A percentile compares a stretch with the other conserved stretches of the same genome.
Evolutionary conservation across 2,797 vertebrate genomes (phyloP).

Genomic region (Huso huso): DNA sequence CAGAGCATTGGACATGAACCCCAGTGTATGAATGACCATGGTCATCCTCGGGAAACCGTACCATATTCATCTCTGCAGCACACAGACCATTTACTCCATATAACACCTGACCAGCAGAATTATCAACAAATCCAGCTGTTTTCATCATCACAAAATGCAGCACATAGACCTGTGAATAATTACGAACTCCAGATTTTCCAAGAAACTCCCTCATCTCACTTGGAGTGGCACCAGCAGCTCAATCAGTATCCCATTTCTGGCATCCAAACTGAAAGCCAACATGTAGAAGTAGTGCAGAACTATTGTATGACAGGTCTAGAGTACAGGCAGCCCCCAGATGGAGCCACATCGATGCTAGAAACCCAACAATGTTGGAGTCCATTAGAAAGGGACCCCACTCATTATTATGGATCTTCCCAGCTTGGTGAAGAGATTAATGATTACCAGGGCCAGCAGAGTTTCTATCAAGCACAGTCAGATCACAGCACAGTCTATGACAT

Average conservation of each 20-base stretch:
- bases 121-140: slow-evolving; percentile 31
- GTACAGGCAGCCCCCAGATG: slow-evolving; percentile 30
- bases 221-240: slow-evolving; percentile 55
- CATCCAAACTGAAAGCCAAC: neutral
- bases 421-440: slow-evolving; percentile 32
- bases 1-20: neutral
- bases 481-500: slow-evolving; percentile 10
- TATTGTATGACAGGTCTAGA: slow-evolving; percentile 33
- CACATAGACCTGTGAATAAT: slow-evolving; percentile 44
- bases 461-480: slow-evolving; percentile 29
- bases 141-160: slow-evolving; percentile 43
- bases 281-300: slow-evolving; percentile 40
- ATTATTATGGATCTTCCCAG: slow-evolving; percentile 24
- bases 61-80: too few relatives aligned
- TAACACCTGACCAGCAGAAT: slow-evolving; percentile 24
- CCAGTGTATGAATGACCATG: slow-evolving; percentile 12
- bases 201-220: slow-evolving; percentile 52
- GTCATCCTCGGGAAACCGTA: slow-evolving; percentile 34
- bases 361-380: slow-evolving; percentile 27
- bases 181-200: slow-evolving; percentile 61
- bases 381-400: slow-evolving; percentile 39
- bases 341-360: slow-evolving; percentile 17
- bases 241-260: slow-evolving; percentile 42
- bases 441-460: slow-evolving; percentile 36
- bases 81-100: slow-evolving; percentile 34